Evolutionary conservation across 2,888 invertebrate genomes (phyloP).

Genomic region (Lissonota sp.): DNA sequence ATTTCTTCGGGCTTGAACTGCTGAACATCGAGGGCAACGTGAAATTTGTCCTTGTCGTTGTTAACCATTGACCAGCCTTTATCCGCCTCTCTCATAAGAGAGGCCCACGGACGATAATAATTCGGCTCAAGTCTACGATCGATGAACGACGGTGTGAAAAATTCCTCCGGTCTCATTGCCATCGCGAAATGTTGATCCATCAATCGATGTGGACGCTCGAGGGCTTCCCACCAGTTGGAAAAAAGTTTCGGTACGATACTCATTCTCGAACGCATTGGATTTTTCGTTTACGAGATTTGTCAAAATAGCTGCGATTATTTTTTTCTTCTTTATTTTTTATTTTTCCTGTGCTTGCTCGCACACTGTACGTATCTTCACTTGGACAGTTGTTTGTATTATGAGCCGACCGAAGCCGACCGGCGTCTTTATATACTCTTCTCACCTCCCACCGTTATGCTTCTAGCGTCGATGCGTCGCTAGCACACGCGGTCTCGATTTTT

Average conservation of each 20-base stretch:
- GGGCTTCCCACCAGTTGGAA: slow-evolving; percentile 72
- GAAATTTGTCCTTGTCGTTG: slow-evolving; percentile 88
- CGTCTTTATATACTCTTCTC: slow-evolving; percentile 53
- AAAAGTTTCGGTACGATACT: slow-evolving; percentile 71
- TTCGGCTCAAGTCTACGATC: slow-evolving; percentile 63
- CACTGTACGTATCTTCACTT: background rate
- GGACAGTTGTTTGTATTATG: background rate
- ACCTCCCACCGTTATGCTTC: slow-evolving; percentile 10
- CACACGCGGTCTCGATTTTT: background rate
- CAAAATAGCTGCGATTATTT: background rate
- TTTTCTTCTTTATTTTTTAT: too few species aligned
- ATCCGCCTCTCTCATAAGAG: slow-evolving; percentile 82
- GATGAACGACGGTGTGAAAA: slow-evolving; percentile 64
- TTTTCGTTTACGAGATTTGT: background rate
- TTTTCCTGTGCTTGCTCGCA: background rate
- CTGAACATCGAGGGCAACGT: slow-evolving; percentile 91
- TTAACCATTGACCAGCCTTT: slow-evolving; percentile 78
- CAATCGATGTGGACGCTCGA: slow-evolving; percentile 75
- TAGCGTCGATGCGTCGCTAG: slow-evolving; percentile 18
- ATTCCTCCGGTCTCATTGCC: slow-evolving; percentile 70
- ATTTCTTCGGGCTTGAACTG: slow-evolving; percentile 92
- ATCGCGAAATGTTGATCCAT: slow-evolving; percentile 79
- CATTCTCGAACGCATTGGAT: slow-evolving; percentile 69
- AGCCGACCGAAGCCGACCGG: slow-evolving; percentile 55
- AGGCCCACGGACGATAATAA: slow-evolving; percentile 74